Base-by-base conservation (phyloP, 2,113 vertebrate genomes). In the Onychorhynchus coronatus region DNA sequence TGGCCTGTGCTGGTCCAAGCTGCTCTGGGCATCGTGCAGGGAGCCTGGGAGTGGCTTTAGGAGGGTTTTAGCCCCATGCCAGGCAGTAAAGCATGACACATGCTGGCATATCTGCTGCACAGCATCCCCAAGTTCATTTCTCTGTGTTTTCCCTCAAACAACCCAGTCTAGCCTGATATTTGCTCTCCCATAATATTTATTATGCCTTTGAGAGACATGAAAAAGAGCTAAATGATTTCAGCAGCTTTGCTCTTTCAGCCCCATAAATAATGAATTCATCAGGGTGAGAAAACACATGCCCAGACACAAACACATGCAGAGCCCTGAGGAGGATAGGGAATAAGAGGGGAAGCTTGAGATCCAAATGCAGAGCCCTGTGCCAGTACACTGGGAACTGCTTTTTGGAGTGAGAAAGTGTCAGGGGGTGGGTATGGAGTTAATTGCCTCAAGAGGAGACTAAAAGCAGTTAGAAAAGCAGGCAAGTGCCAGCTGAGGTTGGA, bases 261-360 rank as follows among this genome's bases (percentile, higher is more conserved):
- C 77, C 74, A 89, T 95, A 94, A 97, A 92, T 95, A 95, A 95
- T 91, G 55, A 84, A 94, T 95, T 89, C 80, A 49, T 65, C 2
- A 4, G 77, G 61, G 80, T 95, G 86, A 85, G 73, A 75, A 93
- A 91, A 81, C 75, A 73, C 71, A 41, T 62, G 59, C 91, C 91
- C 79, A 70, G 91, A n/a, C 31, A 50, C 74, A 93, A 93, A 95
- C 83, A 66, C 63, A 35, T 21, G 65, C 35, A 50, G 81, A 84
- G 56, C 80, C 42, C 81, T 84, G 47, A 0, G 0, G 72, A 81
- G 61, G 65, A 59, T 87, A 61, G 59, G 85, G 50, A 96, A 13
- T 74, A 55, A 85, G 91, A 59, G 12, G 5, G 3, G 85, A 85
- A 84, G 37, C 61, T 78, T 25, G 77, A 77, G 55, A 67, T 81